phyloP scores from a whole-genome alignment of 2,888 invertebrate species.

The Crepidodera aurea region DNA sequence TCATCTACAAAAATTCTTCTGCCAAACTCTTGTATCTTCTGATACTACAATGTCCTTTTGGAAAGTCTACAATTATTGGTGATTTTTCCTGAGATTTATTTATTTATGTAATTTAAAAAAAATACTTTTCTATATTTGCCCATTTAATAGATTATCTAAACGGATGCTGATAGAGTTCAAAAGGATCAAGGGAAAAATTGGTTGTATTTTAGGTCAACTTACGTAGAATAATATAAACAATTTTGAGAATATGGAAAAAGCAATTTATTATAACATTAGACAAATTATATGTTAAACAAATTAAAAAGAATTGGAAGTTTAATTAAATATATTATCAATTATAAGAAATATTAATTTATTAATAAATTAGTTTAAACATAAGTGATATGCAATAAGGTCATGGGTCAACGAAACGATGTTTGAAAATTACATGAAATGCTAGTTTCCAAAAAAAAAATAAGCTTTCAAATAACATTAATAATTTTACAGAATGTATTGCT shows the following conservation, averaged over 20 bases:
- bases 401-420: background rate
- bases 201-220: background rate
- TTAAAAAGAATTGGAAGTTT: constrained; percentile 1
- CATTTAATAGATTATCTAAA: background rate
- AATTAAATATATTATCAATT: background rate
- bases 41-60: no score
- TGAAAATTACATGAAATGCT: background rate
- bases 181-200: background rate
- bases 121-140: no score
- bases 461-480: no score
- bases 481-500: no score
- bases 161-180: background rate
- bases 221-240: background rate
- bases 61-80: no score
- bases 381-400: background rate
- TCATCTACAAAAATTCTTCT: no score
- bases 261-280: background rate
- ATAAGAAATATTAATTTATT: background rate
- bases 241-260: background rate
- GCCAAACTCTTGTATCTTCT: no score
- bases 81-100: no score
- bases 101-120: no score
- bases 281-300: constrained; percentile 10
- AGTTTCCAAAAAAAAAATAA: background rate
- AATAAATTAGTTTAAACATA: background rate